Base-by-base conservation (phyloP, 2,797 vertebrate genomes). In the Anguilla marmorata region DNA sequence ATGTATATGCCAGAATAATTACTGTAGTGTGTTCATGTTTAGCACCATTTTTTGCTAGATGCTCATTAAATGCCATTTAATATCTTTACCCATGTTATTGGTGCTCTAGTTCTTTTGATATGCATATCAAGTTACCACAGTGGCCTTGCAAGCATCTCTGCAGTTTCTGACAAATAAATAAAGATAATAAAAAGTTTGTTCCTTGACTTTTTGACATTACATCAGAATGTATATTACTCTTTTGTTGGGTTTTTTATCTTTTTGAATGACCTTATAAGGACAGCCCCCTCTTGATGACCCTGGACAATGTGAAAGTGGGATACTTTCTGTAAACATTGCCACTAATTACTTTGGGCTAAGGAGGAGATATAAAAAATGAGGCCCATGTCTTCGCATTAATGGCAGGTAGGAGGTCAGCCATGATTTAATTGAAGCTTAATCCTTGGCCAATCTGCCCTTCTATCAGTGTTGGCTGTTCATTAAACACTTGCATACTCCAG, bases 351-450 rank as follows among this genome's bases (percentile, higher is more conserved):
- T 24, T n/a, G 19, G 79, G 79, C 8, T 82, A 21, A 48, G 11
- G 21, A 50, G 21, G 45, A 21, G 45, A 50, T 37, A 11, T 2
- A 82, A 19, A 82, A 48, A 88, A 85, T 60, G n/a, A 48, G 79
- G 33, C 16, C n/a, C 87, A 60, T 86, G 89, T 60, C 72, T 86
- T 30, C 54, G 86, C 86, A 86, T 87, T 88, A 88, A 88, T 87
- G 37, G 88, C 87, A 88, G 33, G 76, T 90, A 66, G 37, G 54
- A 84, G 89, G 69, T 90, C 87, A 90, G 84, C 72, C 2, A 48
- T 87, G 79, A 84, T 88, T 88, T 88, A 87, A 87, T 88, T 88
- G 58, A 88, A 88, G 85, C 85, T 88, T 88, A 88, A 88, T 86
- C 87, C 87, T 14, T n/a, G 27, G 21, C 56, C 84, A 60, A 54